Conservation (phyloP, 2,113 vertebrate species). For the Cnemophilus loriae region DNA sequence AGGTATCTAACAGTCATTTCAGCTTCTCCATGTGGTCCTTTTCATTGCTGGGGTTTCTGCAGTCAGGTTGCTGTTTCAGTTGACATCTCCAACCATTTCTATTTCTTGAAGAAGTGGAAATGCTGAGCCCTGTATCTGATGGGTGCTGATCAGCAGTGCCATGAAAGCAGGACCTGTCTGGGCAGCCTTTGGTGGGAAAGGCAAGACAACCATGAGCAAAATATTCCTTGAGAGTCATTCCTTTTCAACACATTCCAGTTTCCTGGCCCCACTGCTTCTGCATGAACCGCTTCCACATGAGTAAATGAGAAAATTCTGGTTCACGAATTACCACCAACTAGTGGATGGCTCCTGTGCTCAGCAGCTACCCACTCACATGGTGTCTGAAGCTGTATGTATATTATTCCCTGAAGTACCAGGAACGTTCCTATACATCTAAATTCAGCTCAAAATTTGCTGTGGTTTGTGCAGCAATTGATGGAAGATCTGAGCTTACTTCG, state of each 20-base stretch:
- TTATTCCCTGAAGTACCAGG: slow-evolving; percentile 13
- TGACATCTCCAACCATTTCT: neutral
- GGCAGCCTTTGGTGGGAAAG: neutral
- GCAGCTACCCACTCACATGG: slow-evolving; percentile 34
- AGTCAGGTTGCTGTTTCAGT: neutral
- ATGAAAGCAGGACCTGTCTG: neutral
- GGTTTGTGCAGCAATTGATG: neutral
- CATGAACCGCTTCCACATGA: neutral
- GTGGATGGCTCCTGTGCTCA: neutral
- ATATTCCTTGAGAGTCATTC: neutral
- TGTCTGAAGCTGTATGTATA: slow-evolving; percentile 17
- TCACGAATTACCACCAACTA: neutral
- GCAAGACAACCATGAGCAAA: neutral
- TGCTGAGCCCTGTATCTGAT: rapidly evolving
- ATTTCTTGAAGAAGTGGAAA: neutral
- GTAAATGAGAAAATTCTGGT: neutral
- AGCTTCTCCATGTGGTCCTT: neutral
- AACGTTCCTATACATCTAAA: neutral
- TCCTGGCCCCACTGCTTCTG: neutral
- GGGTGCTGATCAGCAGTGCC: neutral
- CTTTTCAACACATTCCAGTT: neutral
- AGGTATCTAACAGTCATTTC: slow-evolving; percentile 22
- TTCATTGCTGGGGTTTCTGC: neutral
- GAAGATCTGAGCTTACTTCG: neutral
- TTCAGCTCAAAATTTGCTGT: neutral